A percentile compares a stretch with the other conserved stretches of the same genome.
Conservation (phyloP, 2,797 vertebrate species). For the Acanthis flammea region DNA sequence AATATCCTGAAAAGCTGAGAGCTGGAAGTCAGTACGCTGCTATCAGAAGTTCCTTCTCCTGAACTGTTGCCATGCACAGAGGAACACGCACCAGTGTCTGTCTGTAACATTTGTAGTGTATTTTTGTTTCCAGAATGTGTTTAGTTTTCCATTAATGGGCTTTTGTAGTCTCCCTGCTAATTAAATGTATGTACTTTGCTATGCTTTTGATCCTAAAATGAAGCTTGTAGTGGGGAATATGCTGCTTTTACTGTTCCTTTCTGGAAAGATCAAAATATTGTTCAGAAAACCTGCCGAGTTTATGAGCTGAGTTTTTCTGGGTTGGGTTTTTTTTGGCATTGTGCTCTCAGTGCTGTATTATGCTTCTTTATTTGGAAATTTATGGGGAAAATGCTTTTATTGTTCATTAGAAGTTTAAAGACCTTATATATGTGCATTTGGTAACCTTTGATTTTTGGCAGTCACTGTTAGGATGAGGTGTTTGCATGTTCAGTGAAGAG, state of each 20-base stretch:
- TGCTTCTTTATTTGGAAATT: not conserved
- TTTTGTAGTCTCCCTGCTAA: not conserved
- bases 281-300: not conserved
- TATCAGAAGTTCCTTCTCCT: not conserved
- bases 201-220: slow-evolving; percentile 17
- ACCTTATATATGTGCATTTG: not conserved
- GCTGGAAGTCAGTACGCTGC: not conserved
- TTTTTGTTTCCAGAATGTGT: not conserved
- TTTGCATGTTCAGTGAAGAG: not conserved
- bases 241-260: not conserved
- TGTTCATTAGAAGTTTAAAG: not conserved
- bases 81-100: not conserved
- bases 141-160: not conserved
- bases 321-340: not conserved
- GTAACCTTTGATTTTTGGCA: not conserved
- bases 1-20: slow-evolving; percentile 2
- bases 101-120: not conserved
- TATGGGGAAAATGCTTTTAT: not conserved
- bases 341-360: not conserved
- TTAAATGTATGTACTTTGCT: not conserved
- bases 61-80: not conserved
- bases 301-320: not conserved
- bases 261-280: not conserved
- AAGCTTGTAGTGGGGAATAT: not conserved
- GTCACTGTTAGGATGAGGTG: not conserved